These are phyloP conservation scores for Pseudomyrmex gracilis DNA, from an alignment of 1,140 invertebrate species.

Conservation along the genomic window DNA sequence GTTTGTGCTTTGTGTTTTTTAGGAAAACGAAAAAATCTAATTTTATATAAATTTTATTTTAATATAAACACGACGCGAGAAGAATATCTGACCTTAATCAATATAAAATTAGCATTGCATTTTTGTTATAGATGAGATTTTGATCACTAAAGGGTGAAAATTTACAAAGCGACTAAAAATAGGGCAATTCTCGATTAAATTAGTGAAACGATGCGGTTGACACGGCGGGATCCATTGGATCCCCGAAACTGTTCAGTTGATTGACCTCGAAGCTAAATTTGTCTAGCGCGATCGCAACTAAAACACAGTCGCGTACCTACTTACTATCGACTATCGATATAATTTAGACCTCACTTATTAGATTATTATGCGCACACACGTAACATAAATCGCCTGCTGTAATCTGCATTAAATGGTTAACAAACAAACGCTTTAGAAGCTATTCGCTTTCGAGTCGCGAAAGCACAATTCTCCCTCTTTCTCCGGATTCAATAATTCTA, in stretches of 20 bases:
- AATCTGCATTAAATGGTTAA: neutral
- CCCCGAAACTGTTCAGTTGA: slow-evolving; percentile 44
- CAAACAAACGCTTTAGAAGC: slow-evolving; percentile 1
- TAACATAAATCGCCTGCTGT: neutral
- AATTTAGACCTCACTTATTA: slow-evolving; percentile 35
- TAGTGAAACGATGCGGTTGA: slow-evolving; percentile 33
- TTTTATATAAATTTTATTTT: too few relatives aligned
- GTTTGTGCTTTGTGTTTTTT: neutral
- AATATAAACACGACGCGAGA: neutral
- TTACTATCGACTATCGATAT: slow-evolving; percentile 39
- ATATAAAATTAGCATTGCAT: too few relatives aligned
- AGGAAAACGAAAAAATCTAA: too few relatives aligned
- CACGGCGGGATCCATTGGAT: slow-evolving; percentile 25
- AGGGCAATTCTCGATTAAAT: neutral
- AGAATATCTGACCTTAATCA: neutral
- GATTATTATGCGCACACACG: neutral
- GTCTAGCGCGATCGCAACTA: slow-evolving; percentile 35
- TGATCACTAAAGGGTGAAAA: neutral
- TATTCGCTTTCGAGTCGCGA: neutral
- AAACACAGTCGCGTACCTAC: slow-evolving; percentile 46
- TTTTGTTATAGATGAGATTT: neutral
- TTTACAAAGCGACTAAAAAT: neutral
- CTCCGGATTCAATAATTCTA: neutral
- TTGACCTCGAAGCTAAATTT: slow-evolving; percentile 59
- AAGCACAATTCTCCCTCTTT: neutral